These are phyloP conservation scores for Tetropium fuscum DNA, from an alignment of 2,888 invertebrate species.

Conservation along the genomic window DNA sequence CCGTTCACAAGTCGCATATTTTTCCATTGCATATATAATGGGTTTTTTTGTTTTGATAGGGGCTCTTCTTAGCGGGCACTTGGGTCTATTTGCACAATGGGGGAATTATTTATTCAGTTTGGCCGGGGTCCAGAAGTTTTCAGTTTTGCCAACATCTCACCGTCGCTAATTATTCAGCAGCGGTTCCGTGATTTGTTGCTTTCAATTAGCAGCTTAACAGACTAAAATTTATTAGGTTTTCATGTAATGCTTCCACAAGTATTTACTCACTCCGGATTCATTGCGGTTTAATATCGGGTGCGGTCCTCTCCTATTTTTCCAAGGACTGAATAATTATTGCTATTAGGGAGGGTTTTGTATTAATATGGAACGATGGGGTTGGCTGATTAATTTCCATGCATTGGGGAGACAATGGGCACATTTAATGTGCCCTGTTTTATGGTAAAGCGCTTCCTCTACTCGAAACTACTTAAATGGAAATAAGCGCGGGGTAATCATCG, in stretches of 20 bases:
- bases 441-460: not conserved
- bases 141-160: conserved; percentile 10
- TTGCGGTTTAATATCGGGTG: conserved; percentile 19
- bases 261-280: conserved; percentile 20
- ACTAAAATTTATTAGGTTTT: conserved; percentile 38
- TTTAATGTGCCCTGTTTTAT: not conserved
- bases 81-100: conserved; percentile 10
- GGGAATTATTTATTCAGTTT: conserved; percentile 14
- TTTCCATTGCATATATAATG: not conserved
- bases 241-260: conserved; percentile 31
- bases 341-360: conserved; percentile 20
- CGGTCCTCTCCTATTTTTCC: conserved; percentile 19
- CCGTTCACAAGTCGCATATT: too few species aligned
- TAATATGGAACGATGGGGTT: not conserved
- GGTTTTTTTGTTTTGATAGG: not conserved
- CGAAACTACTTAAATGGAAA: too few species aligned
- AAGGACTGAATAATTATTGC: conserved; percentile 19
- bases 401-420: not conserved
- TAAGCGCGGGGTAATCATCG: too few species aligned
- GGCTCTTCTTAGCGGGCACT: not conserved
- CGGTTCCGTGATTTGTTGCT: conserved; percentile 41
- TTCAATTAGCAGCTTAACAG: conserved; percentile 39
- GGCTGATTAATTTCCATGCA: conserved; percentile 1
- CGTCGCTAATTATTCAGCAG: conserved; percentile 40
- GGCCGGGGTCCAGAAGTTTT: conserved; percentile 21